Conservation (phyloP, 1,140 invertebrate species). For the Parasteatoda tepidariorum region DNA sequence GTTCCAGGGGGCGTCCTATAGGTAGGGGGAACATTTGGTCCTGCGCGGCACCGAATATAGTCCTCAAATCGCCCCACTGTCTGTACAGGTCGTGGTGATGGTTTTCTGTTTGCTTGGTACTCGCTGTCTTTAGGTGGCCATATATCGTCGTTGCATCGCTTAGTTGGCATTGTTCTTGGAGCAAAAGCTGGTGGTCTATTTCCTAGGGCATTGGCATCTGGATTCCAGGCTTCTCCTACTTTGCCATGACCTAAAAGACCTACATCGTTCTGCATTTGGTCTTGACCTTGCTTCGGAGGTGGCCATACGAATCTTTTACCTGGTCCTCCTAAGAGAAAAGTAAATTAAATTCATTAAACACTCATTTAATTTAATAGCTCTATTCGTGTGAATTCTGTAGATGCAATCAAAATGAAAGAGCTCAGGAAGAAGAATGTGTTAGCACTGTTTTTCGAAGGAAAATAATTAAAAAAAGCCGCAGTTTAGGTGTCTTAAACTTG, state of each 20-base stretch:
- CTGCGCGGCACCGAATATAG: constrained; percentile 30
- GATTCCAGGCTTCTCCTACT: constrained; percentile 22
- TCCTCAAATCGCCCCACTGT: constrained; percentile 42
- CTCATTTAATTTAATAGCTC: background rate
- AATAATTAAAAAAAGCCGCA: too few species aligned
- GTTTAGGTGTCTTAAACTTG: too few species aligned
- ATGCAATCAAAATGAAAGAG: background rate
- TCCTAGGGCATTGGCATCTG: constrained; percentile 37
- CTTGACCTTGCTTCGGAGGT: constrained; percentile 5
- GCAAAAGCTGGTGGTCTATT: constrained; percentile 49
- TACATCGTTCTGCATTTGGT: background rate
- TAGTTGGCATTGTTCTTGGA: constrained; percentile 20
- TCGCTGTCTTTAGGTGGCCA: constrained; percentile 49
- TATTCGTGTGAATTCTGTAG: background rate
- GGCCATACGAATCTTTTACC: constrained; percentile 53
- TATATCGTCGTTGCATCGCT: constrained; percentile 27
- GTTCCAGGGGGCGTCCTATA: constrained; percentile 52
- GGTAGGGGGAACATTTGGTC: constrained; percentile 27
- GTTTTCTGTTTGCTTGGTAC: background rate
- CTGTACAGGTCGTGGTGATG: constrained; percentile 13
- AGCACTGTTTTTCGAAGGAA: too few species aligned
- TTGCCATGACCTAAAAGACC: background rate
- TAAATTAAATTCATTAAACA: background rate
- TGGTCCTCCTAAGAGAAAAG: constrained; percentile 3
- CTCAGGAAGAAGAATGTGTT: too few species aligned